Evolutionary conservation across 2,113 vertebrate genomes (phyloP).

Genomic region (Danionella cerebrum): DNA sequence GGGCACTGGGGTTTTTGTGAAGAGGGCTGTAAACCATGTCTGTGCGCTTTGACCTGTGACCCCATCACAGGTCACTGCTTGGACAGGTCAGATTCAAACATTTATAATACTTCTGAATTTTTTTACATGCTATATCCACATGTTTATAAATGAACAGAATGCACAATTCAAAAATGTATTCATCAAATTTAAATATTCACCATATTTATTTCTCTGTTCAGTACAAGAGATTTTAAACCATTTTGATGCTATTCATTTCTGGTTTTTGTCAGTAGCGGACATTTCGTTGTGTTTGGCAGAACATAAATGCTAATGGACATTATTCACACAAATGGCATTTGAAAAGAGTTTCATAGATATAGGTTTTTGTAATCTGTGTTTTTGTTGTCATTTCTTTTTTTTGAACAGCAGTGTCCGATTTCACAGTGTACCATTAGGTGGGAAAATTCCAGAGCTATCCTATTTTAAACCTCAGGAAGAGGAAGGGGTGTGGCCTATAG

Average conservation of each 20-base stretch:
- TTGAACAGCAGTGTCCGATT: conserved; percentile 60
- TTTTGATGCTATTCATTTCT: too few species aligned
- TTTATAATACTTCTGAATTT: background rate
- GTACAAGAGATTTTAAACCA: too few species aligned
- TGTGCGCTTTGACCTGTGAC: conserved; percentile 71
- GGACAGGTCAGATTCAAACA: conserved; percentile 52
- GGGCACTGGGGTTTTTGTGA: conserved; percentile 79
- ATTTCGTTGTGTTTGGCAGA: too few species aligned
- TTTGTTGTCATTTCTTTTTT: background rate
- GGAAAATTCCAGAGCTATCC: conserved; percentile 66
- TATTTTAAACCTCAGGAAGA: conserved; percentile 59
- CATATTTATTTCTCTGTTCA: too few species aligned
- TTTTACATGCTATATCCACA: background rate
- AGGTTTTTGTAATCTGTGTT: too few species aligned
- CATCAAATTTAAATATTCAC: too few species aligned
- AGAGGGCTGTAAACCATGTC: conserved; percentile 70
- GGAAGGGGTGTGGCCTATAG: conserved; percentile 65
- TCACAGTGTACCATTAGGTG: conserved; percentile 71
- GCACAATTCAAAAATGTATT: too few species aligned
- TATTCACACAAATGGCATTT: background rate
- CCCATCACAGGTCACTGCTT: conserved; percentile 68
- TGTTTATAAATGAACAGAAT: background rate
- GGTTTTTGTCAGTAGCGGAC: background rate
- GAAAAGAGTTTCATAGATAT: too few species aligned
- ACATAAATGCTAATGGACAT: too few species aligned